Conservation (phyloP, 2,888 invertebrate genomes). For the Charanyca ferruginea region DNA sequence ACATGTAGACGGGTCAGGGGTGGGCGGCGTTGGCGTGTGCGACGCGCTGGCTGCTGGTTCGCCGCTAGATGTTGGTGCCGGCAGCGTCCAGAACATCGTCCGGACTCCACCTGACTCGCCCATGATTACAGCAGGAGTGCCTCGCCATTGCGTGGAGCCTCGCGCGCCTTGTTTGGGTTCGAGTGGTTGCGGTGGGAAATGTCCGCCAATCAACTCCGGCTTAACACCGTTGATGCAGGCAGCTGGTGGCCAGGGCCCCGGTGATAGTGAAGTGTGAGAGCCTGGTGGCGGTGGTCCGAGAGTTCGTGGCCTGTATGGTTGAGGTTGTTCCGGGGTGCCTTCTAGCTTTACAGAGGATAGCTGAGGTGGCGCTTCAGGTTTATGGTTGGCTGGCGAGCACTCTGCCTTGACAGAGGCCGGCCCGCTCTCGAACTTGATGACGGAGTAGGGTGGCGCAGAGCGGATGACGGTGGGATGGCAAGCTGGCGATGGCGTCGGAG, state of each 20-base stretch:
- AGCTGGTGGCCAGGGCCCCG: constrained; percentile 91
- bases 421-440: constrained; percentile 91
- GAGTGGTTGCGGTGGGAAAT: constrained; percentile 87
- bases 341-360: constrained; percentile 89
- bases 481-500: constrained; percentile 83
- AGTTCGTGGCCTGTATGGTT: constrained; percentile 82
- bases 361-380: constrained; percentile 78
- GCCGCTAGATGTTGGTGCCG: constrained; percentile 89
- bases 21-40: constrained; percentile 91
- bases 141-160: constrained; percentile 89
- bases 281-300: constrained; percentile 87
- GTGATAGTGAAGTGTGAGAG: constrained; percentile 79
- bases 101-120: constrained; percentile 97
- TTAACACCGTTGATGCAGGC: constrained; percentile 95
- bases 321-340: constrained; percentile 78
- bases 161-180: constrained; percentile 83
- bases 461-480: constrained; percentile 90
- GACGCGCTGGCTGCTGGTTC: constrained; percentile 88
- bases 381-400: constrained; percentile 75
- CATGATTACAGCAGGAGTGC: constrained; percentile 97
- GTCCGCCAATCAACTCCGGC: constrained; percentile 95
- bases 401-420: constrained; percentile 80
- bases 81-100: constrained; percentile 93
- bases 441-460: constrained; percentile 91
- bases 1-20: constrained; percentile 87